These are phyloP conservation scores for Emys orbicularis DNA, from an alignment of 2,797 vertebrate species.

Conservation along the genomic window DNA sequence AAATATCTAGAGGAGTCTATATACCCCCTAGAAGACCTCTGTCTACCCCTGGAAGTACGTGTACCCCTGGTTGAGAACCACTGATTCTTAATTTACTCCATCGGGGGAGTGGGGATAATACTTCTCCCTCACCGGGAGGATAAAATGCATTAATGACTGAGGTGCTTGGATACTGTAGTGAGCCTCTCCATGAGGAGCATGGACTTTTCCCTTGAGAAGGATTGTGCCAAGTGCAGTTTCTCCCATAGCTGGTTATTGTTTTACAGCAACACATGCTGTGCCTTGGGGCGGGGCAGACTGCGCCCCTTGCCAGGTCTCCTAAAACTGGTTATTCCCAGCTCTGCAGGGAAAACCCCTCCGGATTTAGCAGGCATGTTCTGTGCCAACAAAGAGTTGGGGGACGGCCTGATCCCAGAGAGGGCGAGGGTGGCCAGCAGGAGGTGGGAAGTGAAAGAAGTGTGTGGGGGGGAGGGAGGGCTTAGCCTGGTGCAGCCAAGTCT, in stretches of 20 bases:
- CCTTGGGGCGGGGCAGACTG: background rate
- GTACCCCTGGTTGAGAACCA: too few relatives aligned
- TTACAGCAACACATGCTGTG: background rate
- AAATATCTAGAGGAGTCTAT: too few relatives aligned
- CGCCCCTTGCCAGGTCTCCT: background rate
- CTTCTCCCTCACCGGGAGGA: background rate
- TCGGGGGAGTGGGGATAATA: too few relatives aligned
- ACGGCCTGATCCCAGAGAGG: too few relatives aligned
- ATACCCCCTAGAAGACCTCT: too few relatives aligned
- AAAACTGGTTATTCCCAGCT: background rate
- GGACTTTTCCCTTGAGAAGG: background rate
- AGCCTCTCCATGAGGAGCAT: background rate
- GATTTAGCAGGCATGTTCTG: background rate
- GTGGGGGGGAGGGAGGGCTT: background rate
- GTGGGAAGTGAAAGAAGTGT: background rate
- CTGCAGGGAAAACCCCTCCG: too few relatives aligned
- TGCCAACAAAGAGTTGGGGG: background rate
- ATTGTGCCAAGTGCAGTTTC: background rate
- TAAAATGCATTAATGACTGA: background rate
- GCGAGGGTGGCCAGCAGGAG: background rate
- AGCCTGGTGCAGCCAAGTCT: background rate
- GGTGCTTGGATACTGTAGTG: background rate
- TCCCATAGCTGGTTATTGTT: background rate
- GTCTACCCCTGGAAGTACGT: fast-evolving
- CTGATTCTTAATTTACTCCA: background rate